A percentile compares a stretch with the other conserved stretches of the same genome.
phyloP scores from a whole-genome alignment of 2,797 vertebrate species.

The Scomberomorus guttatus region DNA sequence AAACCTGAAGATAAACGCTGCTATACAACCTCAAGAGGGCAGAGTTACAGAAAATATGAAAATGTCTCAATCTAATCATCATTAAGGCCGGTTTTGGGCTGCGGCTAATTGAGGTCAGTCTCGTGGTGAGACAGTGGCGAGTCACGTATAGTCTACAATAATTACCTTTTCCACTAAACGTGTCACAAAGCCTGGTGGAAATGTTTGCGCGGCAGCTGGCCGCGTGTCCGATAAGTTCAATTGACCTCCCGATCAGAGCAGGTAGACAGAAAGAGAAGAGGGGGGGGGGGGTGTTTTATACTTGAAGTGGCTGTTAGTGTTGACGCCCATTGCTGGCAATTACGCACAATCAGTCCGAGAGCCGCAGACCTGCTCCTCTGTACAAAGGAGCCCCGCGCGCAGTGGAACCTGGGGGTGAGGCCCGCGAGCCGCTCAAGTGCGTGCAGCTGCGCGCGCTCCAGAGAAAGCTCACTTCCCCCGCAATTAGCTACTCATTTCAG shows the following conservation, averaged over 20 bases:
- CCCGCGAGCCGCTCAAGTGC: conserved; percentile 92
- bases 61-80: conserved; percentile 92
- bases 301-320: conserved; percentile 97
- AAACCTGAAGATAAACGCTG: conserved; percentile 91
- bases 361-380: conserved; percentile 91
- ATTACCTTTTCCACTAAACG: conserved; percentile 52
- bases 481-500: conserved; percentile 97
- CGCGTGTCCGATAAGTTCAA: conserved; percentile 84
- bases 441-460: conserved; percentile 97
- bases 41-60: conserved; percentile 91
- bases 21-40: conserved; percentile 82
- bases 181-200: conserved; percentile 72
- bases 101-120: conserved; percentile 65
- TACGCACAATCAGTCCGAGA: conserved; percentile 95
- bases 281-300: conserved; percentile 14
- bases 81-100: conserved; percentile 79
- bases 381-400: conserved; percentile 94
- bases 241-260: conserved; percentile 89
- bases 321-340: conserved; percentile 91
- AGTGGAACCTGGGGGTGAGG: conserved; percentile 93
- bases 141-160: conserved; percentile 22
- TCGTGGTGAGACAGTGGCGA: conserved; percentile 20
- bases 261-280: conserved; percentile 83
- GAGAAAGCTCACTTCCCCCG: conserved; percentile 91
- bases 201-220: conserved; percentile 90